phyloP scores from a whole-genome alignment of 2,888 invertebrate species.

The Plusia festucae region DNA sequence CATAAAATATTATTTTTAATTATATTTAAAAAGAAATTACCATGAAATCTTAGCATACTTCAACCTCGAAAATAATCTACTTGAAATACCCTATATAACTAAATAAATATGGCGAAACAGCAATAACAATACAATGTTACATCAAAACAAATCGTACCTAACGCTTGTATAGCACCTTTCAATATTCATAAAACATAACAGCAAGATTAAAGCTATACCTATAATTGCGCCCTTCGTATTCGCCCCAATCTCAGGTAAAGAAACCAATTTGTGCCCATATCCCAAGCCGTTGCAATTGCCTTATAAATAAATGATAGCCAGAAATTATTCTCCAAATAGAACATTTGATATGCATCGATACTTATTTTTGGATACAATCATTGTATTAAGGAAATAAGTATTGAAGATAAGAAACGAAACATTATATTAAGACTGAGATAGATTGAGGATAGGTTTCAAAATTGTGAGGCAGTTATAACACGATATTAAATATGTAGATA shows the following conservation, averaged over 20 bases:
- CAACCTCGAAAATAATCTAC: too few species aligned
- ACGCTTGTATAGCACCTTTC: conserved; percentile 16
- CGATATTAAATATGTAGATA: too few species aligned
- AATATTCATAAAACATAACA: conserved; percentile 34
- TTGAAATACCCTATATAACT: not conserved
- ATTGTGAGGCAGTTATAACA: too few species aligned
- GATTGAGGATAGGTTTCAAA: not conserved
- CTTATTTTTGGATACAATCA: conserved; percentile 5
- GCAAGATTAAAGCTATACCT: conserved; percentile 38
- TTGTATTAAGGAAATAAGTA: not conserved
- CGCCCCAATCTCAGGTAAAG: conserved; percentile 49
- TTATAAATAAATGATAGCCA: conserved; percentile 46
- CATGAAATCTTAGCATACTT: too few species aligned
- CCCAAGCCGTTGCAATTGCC: conserved; percentile 38
- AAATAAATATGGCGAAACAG: too few species aligned
- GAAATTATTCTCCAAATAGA: conserved; percentile 35
- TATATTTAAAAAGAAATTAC: too few species aligned
- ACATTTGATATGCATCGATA: conserved; percentile 28
- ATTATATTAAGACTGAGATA: not conserved
- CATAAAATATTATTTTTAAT: too few species aligned
- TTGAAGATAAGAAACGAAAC: not conserved
- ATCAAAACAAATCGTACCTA: not conserved
- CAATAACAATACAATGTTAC: not conserved
- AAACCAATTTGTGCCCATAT: conserved; percentile 55
- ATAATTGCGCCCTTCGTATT: conserved; percentile 38